Evolutionary conservation across 64 coral and sea anemone species (phyloP).

Genomic region (Anthopleura sola): DNA sequence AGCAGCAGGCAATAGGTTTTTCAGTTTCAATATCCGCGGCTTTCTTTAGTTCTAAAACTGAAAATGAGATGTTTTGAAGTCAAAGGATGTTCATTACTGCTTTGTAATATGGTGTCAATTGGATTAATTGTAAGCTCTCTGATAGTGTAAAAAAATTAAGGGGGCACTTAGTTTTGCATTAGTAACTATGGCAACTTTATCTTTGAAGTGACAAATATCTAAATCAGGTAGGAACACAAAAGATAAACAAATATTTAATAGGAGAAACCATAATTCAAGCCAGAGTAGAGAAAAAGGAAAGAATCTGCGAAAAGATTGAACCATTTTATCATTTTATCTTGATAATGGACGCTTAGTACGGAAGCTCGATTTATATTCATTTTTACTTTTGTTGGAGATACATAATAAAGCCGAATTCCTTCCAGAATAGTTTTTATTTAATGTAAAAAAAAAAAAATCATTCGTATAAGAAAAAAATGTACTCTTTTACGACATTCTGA

Average conservation of each 20-base stretch:
- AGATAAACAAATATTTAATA: not conserved
- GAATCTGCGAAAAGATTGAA: too few species aligned
- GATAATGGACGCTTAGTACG: too few species aligned
- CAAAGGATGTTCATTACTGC: not conserved
- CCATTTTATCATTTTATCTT: too few species aligned
- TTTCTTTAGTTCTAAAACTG: not conserved
- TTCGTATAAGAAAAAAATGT: too few species aligned
- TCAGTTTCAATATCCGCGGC: constrained; percentile 8
- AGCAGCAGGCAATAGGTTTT: not conserved
- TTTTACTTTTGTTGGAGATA: too few species aligned
- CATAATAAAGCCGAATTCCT: too few species aligned
- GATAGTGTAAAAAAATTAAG: not conserved
- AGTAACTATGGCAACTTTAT: not conserved
- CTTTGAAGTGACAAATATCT: constrained; percentile 2
- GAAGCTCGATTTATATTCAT: too few species aligned
- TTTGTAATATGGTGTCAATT: not conserved
- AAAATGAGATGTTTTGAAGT: not conserved
- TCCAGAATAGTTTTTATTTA: too few species aligned
- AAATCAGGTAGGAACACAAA: not conserved
- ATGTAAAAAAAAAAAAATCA: too few species aligned
- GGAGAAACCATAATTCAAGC: too few species aligned
- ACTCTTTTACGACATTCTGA: too few species aligned
- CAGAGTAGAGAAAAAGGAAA: too few species aligned
- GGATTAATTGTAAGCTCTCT: not conserved
- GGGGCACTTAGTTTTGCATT: not conserved